A percentile compares a stretch with the other conserved stretches of the same genome.
phyloP scores from a whole-genome alignment of 2,888 invertebrate genomes.

The Agonopterix subpropinquella region DNA sequence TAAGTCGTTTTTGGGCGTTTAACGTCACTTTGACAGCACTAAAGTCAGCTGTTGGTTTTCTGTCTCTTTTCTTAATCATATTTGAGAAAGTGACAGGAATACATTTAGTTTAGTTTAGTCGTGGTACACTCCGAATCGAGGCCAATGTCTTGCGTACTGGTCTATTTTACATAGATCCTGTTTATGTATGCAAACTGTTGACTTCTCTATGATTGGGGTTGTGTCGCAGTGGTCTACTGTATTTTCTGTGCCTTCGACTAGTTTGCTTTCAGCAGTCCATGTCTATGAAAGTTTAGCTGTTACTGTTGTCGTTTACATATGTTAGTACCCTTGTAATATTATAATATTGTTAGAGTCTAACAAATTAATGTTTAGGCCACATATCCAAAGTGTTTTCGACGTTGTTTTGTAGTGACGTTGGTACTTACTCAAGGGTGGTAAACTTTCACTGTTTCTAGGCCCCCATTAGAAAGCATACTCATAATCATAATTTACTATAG shows the following conservation, averaged over 20 bases:
- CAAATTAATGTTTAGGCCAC: constrained; percentile 8
- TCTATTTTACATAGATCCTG: constrained; percentile 9
- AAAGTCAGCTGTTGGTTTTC: too few relatives aligned
- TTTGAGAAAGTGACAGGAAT: too few relatives aligned
- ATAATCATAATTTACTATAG: constrained; percentile 36
- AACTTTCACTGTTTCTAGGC: constrained; percentile 16
- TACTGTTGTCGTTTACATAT: constrained; percentile 30
- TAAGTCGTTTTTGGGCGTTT: too few relatives aligned
- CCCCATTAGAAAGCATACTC: constrained; percentile 40
- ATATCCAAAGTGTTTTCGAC: constrained; percentile 16
- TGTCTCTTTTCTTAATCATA: too few relatives aligned
- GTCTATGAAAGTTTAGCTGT: constrained; percentile 35
- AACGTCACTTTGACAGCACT: too few relatives aligned
- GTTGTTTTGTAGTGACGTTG: constrained; percentile 18
- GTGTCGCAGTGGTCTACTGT: constrained; percentile 47
- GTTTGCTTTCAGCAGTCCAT: constrained; percentile 51
- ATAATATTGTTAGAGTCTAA: constrained; percentile 12
- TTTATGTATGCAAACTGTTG: constrained; percentile 16
- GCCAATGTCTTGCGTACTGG: constrained; percentile 5
- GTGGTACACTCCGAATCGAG: too few relatives aligned
- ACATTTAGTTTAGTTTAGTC: too few relatives aligned
- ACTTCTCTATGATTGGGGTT: constrained; percentile 41
- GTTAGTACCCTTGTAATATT: constrained; percentile 21
- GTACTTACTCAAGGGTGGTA: constrained; percentile 16
- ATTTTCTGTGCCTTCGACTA: constrained; percentile 61